These are phyloP conservation scores for Pristionchus exspectatus DNA, from an alignment of 2,888 invertebrate species.

Conservation along the genomic window DNA sequence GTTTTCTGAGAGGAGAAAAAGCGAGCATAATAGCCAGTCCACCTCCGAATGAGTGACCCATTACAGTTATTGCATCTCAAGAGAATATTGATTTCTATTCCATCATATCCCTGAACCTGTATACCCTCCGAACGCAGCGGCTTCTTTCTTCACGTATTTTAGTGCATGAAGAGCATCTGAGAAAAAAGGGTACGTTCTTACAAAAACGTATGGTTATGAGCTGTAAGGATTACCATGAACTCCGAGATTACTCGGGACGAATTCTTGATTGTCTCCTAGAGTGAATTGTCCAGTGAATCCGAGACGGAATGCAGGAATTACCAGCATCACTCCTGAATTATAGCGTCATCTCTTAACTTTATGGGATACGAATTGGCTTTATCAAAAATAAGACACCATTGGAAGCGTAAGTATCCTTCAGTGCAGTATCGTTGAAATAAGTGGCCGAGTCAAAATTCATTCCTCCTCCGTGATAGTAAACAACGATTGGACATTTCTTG, in stretches of 20 bases:
- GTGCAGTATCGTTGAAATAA: conserved; percentile 50
- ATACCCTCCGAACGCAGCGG: conserved; percentile 29
- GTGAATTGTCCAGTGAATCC: conserved; percentile 42
- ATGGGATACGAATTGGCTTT: neutral
- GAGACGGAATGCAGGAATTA: conserved; percentile 49
- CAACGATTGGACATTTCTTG: conserved; percentile 48
- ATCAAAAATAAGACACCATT: neutral
- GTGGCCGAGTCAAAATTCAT: conserved; percentile 53
- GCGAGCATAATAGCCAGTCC: conserved; percentile 5
- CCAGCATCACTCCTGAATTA: conserved; percentile 34
- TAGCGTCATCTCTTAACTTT: neutral
- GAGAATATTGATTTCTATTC: neutral
- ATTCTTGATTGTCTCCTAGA: conserved; percentile 25
- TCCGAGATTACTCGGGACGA: conserved; percentile 34
- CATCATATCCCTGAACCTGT: neutral
- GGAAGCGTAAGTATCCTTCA: conserved; percentile 21
- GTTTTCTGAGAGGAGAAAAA: conserved; percentile 36
- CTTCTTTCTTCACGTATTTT: conserved; percentile 28
- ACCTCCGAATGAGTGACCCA: conserved; percentile 49
- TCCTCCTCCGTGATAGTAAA: conserved; percentile 53
- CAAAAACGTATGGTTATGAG: neutral
- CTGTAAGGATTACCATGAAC: conserved; percentile 22
- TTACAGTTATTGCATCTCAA: conserved; percentile 31
- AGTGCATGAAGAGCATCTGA: conserved; percentile 34
- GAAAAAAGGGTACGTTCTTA: neutral